Conservation (phyloP, 2,888 invertebrate species). For the Adela reaumurella region DNA sequence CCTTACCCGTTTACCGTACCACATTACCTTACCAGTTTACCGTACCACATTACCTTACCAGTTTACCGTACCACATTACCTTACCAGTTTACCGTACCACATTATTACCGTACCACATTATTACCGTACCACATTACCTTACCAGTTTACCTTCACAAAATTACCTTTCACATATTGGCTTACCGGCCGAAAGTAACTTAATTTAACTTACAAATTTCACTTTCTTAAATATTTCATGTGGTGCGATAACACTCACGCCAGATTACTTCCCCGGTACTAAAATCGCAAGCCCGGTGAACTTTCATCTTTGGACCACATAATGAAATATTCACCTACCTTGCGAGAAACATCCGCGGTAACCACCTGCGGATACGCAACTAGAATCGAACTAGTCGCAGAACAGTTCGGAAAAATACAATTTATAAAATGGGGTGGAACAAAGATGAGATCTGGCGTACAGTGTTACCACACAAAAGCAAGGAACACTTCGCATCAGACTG, state of each 20-base stretch:
- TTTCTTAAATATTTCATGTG: neutral
- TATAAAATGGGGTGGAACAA: slow-evolving; percentile 3
- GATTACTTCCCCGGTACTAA: neutral
- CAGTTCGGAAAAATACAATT: neutral
- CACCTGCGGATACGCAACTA: neutral
- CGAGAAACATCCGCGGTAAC: neutral
- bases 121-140: neutral
- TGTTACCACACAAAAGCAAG: neutral
- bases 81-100: too few relatives aligned
- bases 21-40: too few relatives aligned
- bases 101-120: too few relatives aligned
- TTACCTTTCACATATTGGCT: neutral
- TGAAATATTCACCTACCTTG: neutral
- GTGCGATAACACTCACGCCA: neutral
- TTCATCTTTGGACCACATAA: neutral
- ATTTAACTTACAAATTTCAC: neutral
- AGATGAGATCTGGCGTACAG: neutral
- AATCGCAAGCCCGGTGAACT: neutral
- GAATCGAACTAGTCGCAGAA: neutral
- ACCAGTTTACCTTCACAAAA: neutral
- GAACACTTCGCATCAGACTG: neutral
- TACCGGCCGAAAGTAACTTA: too few relatives aligned
- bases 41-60: too few relatives aligned
- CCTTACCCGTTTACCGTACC: too few relatives aligned
- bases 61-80: too few relatives aligned